A percentile compares a stretch with the other conserved stretches of the same genome.
Evolutionary conservation across 2,113 vertebrate species (phyloP).

Genomic region (Silurus meridionalis): DNA sequence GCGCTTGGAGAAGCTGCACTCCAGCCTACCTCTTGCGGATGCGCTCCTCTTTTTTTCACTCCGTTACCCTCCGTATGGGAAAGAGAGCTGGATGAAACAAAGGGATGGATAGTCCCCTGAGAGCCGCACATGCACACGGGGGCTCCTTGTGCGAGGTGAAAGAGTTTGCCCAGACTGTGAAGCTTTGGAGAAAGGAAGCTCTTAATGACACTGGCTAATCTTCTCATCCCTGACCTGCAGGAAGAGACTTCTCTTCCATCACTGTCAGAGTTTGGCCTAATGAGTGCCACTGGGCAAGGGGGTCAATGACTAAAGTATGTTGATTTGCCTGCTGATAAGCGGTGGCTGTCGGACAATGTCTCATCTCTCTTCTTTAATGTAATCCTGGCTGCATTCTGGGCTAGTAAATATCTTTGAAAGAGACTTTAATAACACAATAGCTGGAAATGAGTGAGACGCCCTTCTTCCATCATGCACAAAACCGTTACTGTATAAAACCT

Average conservation of each 20-base stretch:
- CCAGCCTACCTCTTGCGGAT: slow-evolving; percentile 62
- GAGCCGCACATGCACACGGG: not conserved
- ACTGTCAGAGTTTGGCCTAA: slow-evolving; percentile 69
- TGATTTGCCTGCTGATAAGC: slow-evolving; percentile 76
- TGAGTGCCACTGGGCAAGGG: slow-evolving; percentile 63
- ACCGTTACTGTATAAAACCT: not conserved
- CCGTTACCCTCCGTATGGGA: slow-evolving; percentile 54
- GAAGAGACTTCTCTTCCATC: slow-evolving; percentile 66
- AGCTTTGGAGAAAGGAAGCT: slow-evolving; percentile 53
- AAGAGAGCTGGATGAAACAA: slow-evolving; percentile 44
- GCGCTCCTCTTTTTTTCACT: slow-evolving; percentile 52
- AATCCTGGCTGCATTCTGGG: not conserved
- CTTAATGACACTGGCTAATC: slow-evolving; percentile 61
- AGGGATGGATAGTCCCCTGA: not conserved
- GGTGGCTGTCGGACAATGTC: slow-evolving; percentile 55
- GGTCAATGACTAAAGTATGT: slow-evolving; percentile 68
- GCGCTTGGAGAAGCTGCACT: slow-evolving; percentile 62
- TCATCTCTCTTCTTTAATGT: slow-evolving; percentile 19
- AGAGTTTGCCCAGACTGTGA: slow-evolving; percentile 56
- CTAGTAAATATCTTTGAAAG: not conserved
- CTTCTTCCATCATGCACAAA: not conserved
- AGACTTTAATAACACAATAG: not conserved
- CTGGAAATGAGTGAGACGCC: not conserved
- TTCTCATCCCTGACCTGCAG: slow-evolving; percentile 65
- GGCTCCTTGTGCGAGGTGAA: slow-evolving; percentile 15